Conservation (phyloP, 2,888 invertebrate genomes). For the Baccha elongata region DNA sequence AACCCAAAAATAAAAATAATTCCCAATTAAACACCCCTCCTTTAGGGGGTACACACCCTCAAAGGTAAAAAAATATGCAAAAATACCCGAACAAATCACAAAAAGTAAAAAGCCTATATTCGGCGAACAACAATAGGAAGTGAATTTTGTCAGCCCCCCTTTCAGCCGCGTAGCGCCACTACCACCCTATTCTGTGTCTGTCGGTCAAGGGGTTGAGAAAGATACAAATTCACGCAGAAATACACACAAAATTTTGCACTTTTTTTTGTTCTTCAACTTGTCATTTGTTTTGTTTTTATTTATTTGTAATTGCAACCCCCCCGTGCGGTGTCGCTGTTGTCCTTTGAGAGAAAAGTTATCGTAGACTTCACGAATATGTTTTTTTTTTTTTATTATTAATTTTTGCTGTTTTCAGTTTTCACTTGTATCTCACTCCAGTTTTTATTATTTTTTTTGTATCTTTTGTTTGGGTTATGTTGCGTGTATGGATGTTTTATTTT, state of each 20-base stretch:
- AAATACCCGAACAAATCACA: conserved; percentile 48
- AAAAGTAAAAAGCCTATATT: conserved; percentile 11
- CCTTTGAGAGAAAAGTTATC: conserved; percentile 69
- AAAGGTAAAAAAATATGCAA: conserved; percentile 54
- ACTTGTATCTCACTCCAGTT: conserved; percentile 61
- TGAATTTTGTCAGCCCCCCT: conserved; percentile 34
- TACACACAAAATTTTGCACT: conserved; percentile 69
- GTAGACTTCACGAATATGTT: conserved; percentile 64
- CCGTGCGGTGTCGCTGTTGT: conserved; percentile 58
- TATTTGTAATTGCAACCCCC: conserved; percentile 66
- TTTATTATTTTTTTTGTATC: conserved; percentile 51
- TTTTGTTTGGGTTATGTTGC: conserved; percentile 70
- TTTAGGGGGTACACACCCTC: conserved; percentile 47
- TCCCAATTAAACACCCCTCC: conserved; percentile 62
- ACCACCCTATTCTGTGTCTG: conserved; percentile 41
- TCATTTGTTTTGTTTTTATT: conserved; percentile 40
- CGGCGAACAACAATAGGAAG: conserved; percentile 58
- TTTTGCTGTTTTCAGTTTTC: conserved; percentile 59
- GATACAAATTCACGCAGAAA: conserved; percentile 73
- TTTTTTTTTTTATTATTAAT: conserved; percentile 53
- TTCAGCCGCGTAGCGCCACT: conserved; percentile 5
- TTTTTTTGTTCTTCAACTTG: conserved; percentile 32
- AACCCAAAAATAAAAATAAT: conserved; percentile 55
- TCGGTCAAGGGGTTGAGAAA: conserved; percentile 74
- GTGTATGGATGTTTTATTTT: conserved; percentile 52